Evolutionary conservation across 2,113 vertebrate species (phyloP).

Genomic region (Megalops atlanticus): DNA sequence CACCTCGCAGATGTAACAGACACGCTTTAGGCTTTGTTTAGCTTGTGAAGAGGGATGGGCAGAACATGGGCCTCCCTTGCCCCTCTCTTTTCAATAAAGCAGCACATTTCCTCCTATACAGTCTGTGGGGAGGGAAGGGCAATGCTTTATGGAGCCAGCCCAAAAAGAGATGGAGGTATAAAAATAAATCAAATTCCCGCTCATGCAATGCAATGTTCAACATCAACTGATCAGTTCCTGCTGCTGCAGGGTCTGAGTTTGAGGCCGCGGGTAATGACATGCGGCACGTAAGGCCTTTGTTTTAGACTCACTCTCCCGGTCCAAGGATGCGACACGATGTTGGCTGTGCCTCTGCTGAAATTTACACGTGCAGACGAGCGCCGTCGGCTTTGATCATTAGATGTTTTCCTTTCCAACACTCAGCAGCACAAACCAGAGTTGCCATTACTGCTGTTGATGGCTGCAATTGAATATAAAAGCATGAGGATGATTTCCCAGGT

Average conservation of each 20-base stretch:
- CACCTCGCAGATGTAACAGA: not conserved
- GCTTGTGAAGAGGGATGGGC: not conserved
- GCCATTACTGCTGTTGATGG: not conserved
- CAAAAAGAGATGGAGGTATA: not conserved
- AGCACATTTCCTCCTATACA: not conserved
- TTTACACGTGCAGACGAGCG: slow-evolving; percentile 40
- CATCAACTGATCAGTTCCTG: not conserved
- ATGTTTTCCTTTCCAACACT: slow-evolving; percentile 38
- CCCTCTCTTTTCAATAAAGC: not conserved
- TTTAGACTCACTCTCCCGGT: not conserved
- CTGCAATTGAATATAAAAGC: slow-evolving; percentile 13
- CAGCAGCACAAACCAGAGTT: slow-evolving; percentile 32
- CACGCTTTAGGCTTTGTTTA: not conserved
- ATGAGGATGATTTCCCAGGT: slow-evolving; percentile 30
- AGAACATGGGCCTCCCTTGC: too few species aligned
- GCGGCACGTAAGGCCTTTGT: not conserved
- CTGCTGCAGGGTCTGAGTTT: not conserved
- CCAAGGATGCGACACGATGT: not conserved
- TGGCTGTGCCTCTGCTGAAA: not conserved
- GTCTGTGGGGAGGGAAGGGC: not conserved
- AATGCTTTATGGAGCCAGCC: not conserved
- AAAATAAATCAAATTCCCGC: not conserved
- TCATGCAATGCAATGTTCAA: not conserved
- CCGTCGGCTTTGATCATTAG: slow-evolving; percentile 43
- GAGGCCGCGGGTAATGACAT: not conserved